phyloP scores from a whole-genome alignment of 1,140 invertebrate genomes.

The Ridgeia piscesae region DNA sequence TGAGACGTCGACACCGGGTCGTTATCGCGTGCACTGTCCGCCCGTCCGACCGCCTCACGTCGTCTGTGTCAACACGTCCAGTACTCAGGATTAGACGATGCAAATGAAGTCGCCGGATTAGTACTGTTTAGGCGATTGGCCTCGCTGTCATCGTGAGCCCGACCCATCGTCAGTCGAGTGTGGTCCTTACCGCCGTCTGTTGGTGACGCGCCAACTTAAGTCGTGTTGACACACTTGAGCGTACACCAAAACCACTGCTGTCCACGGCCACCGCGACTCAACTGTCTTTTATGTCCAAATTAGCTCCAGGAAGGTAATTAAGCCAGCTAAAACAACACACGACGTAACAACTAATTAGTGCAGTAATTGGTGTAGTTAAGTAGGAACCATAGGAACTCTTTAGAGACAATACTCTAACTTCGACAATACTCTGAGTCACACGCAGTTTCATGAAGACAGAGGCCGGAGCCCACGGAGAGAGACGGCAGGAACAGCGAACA shows the following conservation, averaged over 20 bases:
- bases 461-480: too few species aligned
- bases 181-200: background rate
- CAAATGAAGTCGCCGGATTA: slow-evolving; percentile 4
- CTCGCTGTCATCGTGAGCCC: background rate
- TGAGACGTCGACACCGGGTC: background rate
- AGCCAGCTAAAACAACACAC: background rate
- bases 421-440: too few species aligned
- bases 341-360: background rate
- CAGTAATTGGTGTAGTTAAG: background rate
- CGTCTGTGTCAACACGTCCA: background rate
- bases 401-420: too few species aligned
- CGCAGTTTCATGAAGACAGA: too few species aligned
- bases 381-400: background rate
- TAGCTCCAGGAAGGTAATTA: background rate
- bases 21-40: background rate
- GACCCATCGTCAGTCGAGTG: background rate
- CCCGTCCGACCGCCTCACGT: background rate
- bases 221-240: background rate
- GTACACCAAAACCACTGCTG: background rate
- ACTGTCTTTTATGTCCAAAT: background rate
- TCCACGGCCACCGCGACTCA: background rate
- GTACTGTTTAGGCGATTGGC: background rate
- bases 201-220: background rate
- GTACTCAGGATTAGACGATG: background rate
- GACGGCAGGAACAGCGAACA: background rate